These are phyloP conservation scores for Daboia siamensis DNA, from an alignment of 2,113 vertebrate species.

Conservation along the genomic window DNA sequence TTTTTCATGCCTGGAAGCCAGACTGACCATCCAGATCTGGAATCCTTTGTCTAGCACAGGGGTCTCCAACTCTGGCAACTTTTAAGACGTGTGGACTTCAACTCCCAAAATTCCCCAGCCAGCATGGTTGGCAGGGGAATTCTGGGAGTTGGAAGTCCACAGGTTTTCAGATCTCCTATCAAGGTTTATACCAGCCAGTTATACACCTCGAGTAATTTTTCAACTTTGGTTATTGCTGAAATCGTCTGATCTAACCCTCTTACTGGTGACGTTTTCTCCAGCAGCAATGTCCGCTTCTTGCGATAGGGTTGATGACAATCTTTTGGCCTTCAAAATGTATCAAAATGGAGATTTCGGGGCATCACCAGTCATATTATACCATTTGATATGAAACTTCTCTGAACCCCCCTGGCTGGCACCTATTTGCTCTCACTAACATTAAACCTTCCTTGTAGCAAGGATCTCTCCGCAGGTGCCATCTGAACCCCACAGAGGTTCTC, in stretches of 20 bases:
- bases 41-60: not conserved
- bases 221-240: not conserved
- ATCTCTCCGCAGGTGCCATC: accelerated
- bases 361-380: not conserved
- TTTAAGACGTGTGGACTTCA: too few species aligned
- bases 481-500: not conserved
- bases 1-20: not conserved
- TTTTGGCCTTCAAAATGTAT: not conserved
- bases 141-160: not conserved
- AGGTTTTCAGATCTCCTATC: not conserved
- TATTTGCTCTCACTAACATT: not conserved
- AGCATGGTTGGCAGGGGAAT: not conserved
- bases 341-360: not conserved
- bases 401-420: not conserved
- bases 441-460: not conserved
- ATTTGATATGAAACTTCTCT: not conserved
- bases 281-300: not conserved
- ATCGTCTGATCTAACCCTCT: not conserved
- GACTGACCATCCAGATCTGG: not conserved
- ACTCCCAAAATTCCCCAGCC: too few species aligned
- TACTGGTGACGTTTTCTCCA: not conserved
- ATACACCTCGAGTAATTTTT: not conserved
- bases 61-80: not conserved
- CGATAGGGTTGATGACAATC: not conserved
- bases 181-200: not conserved